These are phyloP conservation scores for Danionella dracula DNA, from an alignment of 2,797 vertebrate genomes.

Conservation along the genomic window DNA sequence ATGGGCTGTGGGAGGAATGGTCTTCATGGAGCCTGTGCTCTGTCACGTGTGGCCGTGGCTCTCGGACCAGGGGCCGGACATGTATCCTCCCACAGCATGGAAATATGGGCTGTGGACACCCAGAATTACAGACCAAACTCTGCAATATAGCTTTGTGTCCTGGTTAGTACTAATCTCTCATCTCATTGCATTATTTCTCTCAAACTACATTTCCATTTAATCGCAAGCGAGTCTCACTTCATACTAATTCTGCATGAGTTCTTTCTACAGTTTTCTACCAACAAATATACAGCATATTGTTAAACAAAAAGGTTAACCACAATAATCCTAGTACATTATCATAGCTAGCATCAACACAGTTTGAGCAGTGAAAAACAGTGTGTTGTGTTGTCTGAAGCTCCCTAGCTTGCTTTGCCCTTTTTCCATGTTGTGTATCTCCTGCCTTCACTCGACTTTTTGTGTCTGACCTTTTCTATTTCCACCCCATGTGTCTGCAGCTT, in stretches of 20 bases:
- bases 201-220: background rate
- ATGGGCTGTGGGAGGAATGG: slow-evolving; percentile 89
- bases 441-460: background rate
- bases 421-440: background rate
- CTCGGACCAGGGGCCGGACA: slow-evolving; percentile 83
- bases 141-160: slow-evolving; percentile 91
- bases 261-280: too few species aligned
- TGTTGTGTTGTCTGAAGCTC: background rate
- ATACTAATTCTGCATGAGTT: background rate
- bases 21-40: slow-evolving; percentile 95
- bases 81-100: slow-evolving; percentile 74
- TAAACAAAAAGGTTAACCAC: too few species aligned
- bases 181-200: background rate
- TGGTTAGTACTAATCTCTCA: slow-evolving; percentile 79
- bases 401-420: background rate
- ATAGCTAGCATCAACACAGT: background rate
- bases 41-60: slow-evolving; percentile 88
- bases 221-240: background rate
- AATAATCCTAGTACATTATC: too few species aligned
- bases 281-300: too few species aligned
- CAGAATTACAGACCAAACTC: slow-evolving; percentile 85
- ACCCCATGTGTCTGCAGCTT: slow-evolving; percentile 11
- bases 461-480: slow-evolving; percentile 9
- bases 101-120: slow-evolving; percentile 77
- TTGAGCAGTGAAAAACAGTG: background rate